These are phyloP conservation scores for Lepidocyrtinus sp. DNA, from an alignment of 2,888 invertebrate genomes.

Conservation along the genomic window DNA sequence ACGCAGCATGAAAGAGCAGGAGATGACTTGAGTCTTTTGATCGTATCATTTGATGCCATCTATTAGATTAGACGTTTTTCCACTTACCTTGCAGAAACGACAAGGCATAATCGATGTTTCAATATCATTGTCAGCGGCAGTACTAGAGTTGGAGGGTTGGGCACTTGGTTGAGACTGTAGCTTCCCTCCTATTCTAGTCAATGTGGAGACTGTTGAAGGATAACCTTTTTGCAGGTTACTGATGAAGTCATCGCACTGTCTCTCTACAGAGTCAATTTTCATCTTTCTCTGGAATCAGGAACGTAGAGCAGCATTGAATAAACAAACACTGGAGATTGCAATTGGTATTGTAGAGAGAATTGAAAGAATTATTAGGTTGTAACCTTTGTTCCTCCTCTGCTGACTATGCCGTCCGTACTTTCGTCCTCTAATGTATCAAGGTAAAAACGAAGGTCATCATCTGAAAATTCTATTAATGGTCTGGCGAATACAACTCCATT, in stretches of 20 bases:
- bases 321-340: neutral
- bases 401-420: constrained; percentile 37
- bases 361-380: neutral
- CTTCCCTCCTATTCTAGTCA: constrained; percentile 63
- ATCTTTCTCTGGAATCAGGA: constrained; percentile 32
- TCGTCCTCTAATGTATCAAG: constrained; percentile 50
- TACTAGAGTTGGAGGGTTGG: too few species aligned
- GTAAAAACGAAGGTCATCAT: constrained; percentile 64
- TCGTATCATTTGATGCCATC: neutral
- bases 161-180: constrained; percentile 32
- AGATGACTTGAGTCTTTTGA: too few species aligned
- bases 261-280: constrained; percentile 48
- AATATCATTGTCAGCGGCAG: too few species aligned
- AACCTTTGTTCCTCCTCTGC: constrained; percentile 23
- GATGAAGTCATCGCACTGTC: constrained; percentile 62
- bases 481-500: constrained; percentile 51
- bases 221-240: constrained; percentile 55
- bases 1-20: too few species aligned
- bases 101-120: neutral
- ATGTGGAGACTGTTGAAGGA: constrained; percentile 59
- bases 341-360: neutral
- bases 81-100: constrained; percentile 30
- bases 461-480: constrained; percentile 65
- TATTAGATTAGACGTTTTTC: too few species aligned
- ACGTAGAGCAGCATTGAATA: neutral